These are phyloP conservation scores for Trachurus trachurus DNA, from an alignment of 2,797 vertebrate genomes.

Conservation along the genomic window DNA sequence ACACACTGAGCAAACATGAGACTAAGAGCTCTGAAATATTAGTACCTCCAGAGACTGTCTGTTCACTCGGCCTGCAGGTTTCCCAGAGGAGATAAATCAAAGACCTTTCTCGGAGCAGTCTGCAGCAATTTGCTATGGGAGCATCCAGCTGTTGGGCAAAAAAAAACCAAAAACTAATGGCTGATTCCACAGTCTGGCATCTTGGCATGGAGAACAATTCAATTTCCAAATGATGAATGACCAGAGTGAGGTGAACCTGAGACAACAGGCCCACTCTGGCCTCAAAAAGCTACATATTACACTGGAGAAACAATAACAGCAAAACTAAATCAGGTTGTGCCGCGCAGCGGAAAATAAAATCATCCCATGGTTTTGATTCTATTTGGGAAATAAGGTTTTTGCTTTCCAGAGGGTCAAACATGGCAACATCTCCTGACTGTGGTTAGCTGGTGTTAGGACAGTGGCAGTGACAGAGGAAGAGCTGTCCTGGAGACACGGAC, in stretches of 20 bases:
- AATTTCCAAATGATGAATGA: conserved; percentile 84
- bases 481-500: background rate
- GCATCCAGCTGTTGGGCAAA: conserved; percentile 79
- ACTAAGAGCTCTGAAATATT: conserved; percentile 53
- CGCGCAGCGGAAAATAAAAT: conserved; percentile 37
- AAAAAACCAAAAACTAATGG: conserved; percentile 61
- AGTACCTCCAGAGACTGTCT: conserved; percentile 50
- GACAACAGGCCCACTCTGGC: conserved; percentile 50
- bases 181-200: conserved; percentile 77
- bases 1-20: conserved; percentile 32
- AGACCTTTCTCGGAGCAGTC: conserved; percentile 62
- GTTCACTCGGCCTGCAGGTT: conserved; percentile 74
- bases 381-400: conserved; percentile 29
- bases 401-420: conserved; percentile 2
- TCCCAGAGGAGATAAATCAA: conserved; percentile 80
- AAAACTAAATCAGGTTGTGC: conserved; percentile 39
- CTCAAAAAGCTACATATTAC: conserved; percentile 45
- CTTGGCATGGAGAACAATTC: conserved; percentile 83
- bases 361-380: conserved; percentile 27
- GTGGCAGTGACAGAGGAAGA: too few relatives aligned
- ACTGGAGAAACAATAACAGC: conserved; percentile 38
- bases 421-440: background rate
- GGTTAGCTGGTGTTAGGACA: background rate
- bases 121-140: conserved; percentile 73
- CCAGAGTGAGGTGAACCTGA: conserved; percentile 66